Evolutionary conservation across 2,888 invertebrate species (phyloP).

Genomic region (Phlogophora meticulosa): DNA sequence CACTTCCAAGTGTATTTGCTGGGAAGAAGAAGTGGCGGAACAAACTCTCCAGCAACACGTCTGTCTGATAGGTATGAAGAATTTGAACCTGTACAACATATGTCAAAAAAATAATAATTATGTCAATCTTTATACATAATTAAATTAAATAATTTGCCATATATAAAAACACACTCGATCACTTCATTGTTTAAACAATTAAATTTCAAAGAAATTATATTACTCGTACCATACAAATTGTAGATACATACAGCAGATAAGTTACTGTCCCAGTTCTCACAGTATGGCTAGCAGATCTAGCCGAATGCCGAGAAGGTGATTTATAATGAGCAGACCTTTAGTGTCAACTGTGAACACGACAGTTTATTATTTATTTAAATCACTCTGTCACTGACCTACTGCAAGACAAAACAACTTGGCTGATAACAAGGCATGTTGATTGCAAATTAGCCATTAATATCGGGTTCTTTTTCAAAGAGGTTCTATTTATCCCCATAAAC

Average conservation of each 20-base stretch:
- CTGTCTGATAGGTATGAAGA: no score
- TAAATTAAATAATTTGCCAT: no score
- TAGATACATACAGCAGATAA: not conserved
- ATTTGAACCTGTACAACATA: no score
- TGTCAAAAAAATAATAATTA: no score
- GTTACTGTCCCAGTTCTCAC: constrained; percentile 48
- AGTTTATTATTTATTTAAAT: constrained; percentile 40
- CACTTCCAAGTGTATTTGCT: no score
- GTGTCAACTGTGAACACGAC: constrained; percentile 51
- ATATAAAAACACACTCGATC: no score
- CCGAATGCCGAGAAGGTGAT: constrained; percentile 46
- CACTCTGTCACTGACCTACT: not conserved
- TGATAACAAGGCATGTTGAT: not conserved
- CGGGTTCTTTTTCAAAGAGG: not conserved
- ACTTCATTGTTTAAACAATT: no score
- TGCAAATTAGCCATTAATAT: not conserved
- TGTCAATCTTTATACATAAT: no score
- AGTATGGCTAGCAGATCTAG: constrained; percentile 37
- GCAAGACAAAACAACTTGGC: not conserved
- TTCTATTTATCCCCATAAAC: not conserved
- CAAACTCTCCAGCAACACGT: no score
- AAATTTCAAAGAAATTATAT: no score
- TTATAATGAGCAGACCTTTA: constrained; percentile 52
- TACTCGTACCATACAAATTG: constrained; percentile 10
- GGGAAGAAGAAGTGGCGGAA: no score